These are phyloP conservation scores for Hypercompe scribonia DNA, from an alignment of 2,888 invertebrate genomes.

Conservation along the genomic window DNA sequence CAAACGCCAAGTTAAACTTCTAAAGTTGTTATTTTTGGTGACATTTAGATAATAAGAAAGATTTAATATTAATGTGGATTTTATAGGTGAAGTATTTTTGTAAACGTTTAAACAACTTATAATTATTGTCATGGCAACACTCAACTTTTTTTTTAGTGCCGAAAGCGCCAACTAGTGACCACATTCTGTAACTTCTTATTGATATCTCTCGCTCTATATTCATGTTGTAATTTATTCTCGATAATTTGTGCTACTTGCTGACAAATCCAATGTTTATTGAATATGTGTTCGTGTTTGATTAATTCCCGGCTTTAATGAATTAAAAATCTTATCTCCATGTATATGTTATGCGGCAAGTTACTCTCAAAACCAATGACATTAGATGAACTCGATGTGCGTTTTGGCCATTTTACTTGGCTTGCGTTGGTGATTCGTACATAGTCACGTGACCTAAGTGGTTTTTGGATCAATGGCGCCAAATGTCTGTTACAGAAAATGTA, in stretches of 20 bases:
- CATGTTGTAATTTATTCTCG: conserved; percentile 78
- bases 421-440: conserved; percentile 86
- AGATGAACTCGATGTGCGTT: conserved; percentile 86
- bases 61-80: too few relatives aligned
- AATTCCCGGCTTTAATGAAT: conserved; percentile 62
- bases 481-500: conserved; percentile 84
- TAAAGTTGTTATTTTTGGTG: neutral
- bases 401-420: conserved; percentile 87
- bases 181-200: conserved; percentile 78
- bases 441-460: conserved; percentile 85
- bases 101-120: neutral
- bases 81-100: too few relatives aligned
- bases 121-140: conserved; percentile 40
- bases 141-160: conserved; percentile 25
- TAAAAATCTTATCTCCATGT: conserved; percentile 76
- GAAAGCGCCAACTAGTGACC: conserved; percentile 77
- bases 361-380: conserved; percentile 83
- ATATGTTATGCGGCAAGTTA: conserved; percentile 77
- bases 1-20: neutral
- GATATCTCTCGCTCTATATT: conserved; percentile 82
- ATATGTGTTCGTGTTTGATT: conserved; percentile 77
- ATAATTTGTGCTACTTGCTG: conserved; percentile 78
- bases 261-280: conserved; percentile 72
- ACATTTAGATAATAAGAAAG: too few relatives aligned
- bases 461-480: conserved; percentile 87